phyloP scores from a whole-genome alignment of 2,888 invertebrate genomes.

The Onchidella celtica region DNA sequence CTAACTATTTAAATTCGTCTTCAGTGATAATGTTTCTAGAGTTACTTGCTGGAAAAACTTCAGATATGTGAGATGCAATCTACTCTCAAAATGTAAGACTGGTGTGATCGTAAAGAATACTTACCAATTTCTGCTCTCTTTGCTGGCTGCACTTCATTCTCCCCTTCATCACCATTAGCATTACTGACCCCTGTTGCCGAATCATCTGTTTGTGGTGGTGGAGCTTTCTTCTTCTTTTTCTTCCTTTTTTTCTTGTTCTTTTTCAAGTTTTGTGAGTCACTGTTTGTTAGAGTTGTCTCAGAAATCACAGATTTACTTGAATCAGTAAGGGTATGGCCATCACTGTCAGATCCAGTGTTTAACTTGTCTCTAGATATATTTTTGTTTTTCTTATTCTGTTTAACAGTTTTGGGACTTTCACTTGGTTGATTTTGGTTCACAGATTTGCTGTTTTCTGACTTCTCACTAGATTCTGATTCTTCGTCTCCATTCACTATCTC shows the following conservation, averaged over 20 bases:
- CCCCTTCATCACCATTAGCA: not conserved
- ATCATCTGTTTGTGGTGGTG: not conserved
- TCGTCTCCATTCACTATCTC: not conserved
- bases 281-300: no score
- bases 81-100: no score
- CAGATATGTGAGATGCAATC: no score
- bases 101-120: no score
- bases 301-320: not conserved
- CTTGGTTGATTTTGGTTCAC: not conserved
- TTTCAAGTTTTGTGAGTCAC: not conserved
- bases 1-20: no score
- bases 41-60: no score
- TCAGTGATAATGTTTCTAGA: no score
- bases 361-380: not conserved
- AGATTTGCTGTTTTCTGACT: not conserved
- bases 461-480: not conserved
- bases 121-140: not conserved
- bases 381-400: not conserved
- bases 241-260: not conserved
- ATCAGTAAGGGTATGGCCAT: not conserved
- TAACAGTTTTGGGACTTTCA: not conserved
- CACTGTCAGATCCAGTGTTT: not conserved
- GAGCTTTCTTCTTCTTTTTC: no score
- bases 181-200: slow-evolving; percentile 1
- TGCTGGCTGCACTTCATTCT: not conserved